phyloP scores from a whole-genome alignment of 2,113 vertebrate species.

The Pogonocichla stellata region DNA sequence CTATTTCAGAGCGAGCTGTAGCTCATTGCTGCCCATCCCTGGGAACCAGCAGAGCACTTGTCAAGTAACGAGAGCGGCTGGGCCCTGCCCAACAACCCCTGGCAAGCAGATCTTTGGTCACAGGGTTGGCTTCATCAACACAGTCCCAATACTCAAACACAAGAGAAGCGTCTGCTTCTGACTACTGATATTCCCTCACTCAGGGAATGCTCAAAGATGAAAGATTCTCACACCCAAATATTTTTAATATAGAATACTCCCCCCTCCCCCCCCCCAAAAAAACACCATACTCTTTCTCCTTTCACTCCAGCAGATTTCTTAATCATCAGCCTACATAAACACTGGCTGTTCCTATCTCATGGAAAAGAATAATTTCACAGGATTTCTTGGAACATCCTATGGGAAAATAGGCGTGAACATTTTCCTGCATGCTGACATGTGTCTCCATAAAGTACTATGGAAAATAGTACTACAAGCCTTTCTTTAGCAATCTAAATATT shows the following conservation, averaged over 20 bases:
- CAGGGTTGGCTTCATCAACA: rapidly evolving
- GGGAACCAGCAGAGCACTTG: not conserved
- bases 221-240: not conserved
- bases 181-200: not conserved
- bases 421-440: not conserved
- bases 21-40: not conserved
- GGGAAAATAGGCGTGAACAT: slow-evolving; percentile 12
- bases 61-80: rapidly evolving
- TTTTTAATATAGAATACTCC: not conserved
- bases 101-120: not conserved
- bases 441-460: not conserved
- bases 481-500: slow-evolving; percentile 51
- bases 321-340: not conserved
- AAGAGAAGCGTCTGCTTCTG: not conserved
- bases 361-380: not conserved
- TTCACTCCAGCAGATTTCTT: not conserved
- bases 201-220: not conserved
- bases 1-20: not conserved
- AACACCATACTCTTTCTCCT: too few species aligned
- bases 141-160: not conserved
- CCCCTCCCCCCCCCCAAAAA: too few species aligned
- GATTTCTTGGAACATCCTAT: slow-evolving; percentile 2
- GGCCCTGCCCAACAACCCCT: not conserved
- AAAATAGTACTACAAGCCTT: slow-evolving; percentile 22
- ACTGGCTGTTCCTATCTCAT: not conserved